Evolutionary conservation across 2,888 invertebrate genomes (phyloP), one percentile per base, ranked within the genome.

Genomic region (Euspilapteryx auroguttella): DNA sequence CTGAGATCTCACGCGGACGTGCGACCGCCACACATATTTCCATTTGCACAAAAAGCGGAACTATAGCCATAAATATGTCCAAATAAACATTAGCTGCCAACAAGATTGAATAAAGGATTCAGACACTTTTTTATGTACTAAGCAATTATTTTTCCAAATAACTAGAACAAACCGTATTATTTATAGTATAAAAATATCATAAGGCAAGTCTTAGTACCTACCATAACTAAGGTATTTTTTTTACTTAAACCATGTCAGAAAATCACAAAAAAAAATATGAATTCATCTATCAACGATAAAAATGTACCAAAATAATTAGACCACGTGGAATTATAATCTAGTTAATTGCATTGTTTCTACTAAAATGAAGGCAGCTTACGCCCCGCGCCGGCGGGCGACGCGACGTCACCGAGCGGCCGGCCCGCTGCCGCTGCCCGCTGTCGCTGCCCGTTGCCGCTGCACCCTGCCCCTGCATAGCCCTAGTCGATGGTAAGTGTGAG

Each of bases 1-100:
- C 73, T 64, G 61, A 73, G 75, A 68, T 77, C 76, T 73, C 77
- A 63, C 75, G 71, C 62, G 61, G 69, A 73, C 73, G 76, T 73
- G 77, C 73, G 71, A 76, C 63, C 76, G 76, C 77, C 75, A 76
- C 77, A 76, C 77, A 77, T 77, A 77, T 76, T 77, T 77, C 66
- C 75, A 64, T 66, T 64, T 44, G 49, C 57, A 73, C 75, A 77
- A 77, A 77, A 77, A 73, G 69, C 68, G 62, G 71, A 75, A 71
- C 75, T 73, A 73, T 73, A 69, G 71, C 76, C 73, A 77, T 77
- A 76, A 77, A 77, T 76, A 77, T 76, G 71, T 75, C 73, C 69
- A 73, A 75, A 73, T 69, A 73, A 73, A 71, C 71, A 68, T 73
- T 71, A 69, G 71, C 59, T 61, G 57, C 50, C 53, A 57, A 49